Percentiles rank a stretch among this genome's conserved stretches.
These are phyloP conservation scores for Papilio machaon DNA, from an alignment of 1,140 invertebrate genomes.

Conservation along the genomic window DNA sequence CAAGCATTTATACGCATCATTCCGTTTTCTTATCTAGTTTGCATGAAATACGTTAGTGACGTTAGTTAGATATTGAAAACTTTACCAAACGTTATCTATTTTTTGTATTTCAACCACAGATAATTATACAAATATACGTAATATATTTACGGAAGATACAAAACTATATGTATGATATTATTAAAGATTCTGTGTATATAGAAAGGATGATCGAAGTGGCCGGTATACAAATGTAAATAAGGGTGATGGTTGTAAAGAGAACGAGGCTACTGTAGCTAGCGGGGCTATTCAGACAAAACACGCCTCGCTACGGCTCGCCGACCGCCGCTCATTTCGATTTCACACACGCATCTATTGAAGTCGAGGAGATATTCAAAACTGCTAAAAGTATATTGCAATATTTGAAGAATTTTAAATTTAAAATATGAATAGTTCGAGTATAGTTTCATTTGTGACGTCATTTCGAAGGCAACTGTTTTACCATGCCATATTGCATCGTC, in stretches of 20 bases:
- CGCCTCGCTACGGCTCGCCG: slow-evolving; percentile 1
- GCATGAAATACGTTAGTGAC: neutral
- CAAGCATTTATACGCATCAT: slow-evolving; percentile 5
- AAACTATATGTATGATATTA: too few species aligned
- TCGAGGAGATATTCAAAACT: neutral
- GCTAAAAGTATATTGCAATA: neutral
- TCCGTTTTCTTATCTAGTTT: slow-evolving; percentile 26
- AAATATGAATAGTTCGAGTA: neutral
- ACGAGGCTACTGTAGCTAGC: slow-evolving; percentile 5
- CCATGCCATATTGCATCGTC: neutral
- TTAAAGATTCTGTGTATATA: neutral
- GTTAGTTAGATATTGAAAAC: neutral
- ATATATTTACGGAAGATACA: too few species aligned
- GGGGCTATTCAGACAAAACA: slow-evolving; percentile 11
- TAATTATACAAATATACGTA: too few species aligned
- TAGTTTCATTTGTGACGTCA: neutral
- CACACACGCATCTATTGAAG: slow-evolving; percentile 22
- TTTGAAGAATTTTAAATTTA: neutral
- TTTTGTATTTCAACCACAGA: too few species aligned
- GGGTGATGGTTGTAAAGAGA: slow-evolving; percentile 18
- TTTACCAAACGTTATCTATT: neutral
- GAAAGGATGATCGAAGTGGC: slow-evolving; percentile 6
- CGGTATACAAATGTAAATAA: slow-evolving; percentile 30
- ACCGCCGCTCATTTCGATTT: slow-evolving; percentile 17
- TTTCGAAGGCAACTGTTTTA: neutral